A percentile compares a stretch with the other conserved stretches of the same genome.
Evolutionary conservation across 2,888 invertebrate genomes (phyloP).

Genomic region (Operophtera brumata): DNA sequence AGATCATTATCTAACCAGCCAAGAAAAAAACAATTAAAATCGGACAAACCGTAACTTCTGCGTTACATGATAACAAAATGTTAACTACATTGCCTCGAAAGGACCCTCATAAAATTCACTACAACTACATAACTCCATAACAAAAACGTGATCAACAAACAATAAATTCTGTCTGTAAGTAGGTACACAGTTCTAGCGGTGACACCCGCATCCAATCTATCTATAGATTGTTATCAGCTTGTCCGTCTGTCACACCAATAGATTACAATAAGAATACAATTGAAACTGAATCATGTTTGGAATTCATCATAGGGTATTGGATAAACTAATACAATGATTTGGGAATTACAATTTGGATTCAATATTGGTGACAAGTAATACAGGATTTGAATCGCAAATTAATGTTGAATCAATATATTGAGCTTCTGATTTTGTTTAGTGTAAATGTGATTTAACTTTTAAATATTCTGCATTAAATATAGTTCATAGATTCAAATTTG

Average conservation of each 20-base stretch:
- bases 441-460: no score
- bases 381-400: conserved; percentile 5
- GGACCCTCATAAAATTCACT: conserved; percentile 8
- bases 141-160: conserved; percentile 29
- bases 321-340: conserved; percentile 32
- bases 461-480: no score
- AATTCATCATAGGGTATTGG: conserved; percentile 45
- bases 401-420: not conserved
- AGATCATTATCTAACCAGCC: not conserved
- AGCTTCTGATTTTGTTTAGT: not conserved
- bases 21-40: no score
- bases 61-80: not conserved
- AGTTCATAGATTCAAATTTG: no score
- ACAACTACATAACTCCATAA: conserved; percentile 17
- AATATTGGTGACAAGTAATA: conserved; percentile 8
- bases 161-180: conserved; percentile 22
- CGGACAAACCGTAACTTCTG: not conserved
- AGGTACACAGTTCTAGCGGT: conserved; percentile 23
- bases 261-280: conserved; percentile 53
- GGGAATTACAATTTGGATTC: conserved; percentile 26
- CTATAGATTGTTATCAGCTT: conserved; percentile 52
- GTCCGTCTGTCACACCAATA: conserved; percentile 38
- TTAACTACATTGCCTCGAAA: conserved; percentile 3
- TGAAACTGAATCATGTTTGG: conserved; percentile 28
- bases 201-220: conserved; percentile 61